Percentiles rank a stretch among this genome's conserved stretches.
Evolutionary conservation across 1,140 invertebrate genomes (phyloP).

Genomic region (Cheumatopsyche charites): DNA sequence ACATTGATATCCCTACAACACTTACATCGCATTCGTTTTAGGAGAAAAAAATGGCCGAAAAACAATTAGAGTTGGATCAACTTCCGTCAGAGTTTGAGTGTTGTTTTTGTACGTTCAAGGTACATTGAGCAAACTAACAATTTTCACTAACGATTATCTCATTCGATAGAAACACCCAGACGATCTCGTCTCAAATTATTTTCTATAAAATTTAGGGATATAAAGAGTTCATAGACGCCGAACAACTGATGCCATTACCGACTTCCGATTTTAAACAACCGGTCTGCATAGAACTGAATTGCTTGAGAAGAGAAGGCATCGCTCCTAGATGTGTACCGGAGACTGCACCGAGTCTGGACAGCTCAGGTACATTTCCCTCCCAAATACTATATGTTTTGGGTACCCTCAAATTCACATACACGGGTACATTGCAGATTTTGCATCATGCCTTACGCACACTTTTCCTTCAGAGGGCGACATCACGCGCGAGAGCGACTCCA

Average conservation of each 20-base stretch:
- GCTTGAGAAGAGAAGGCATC: slow-evolving; percentile 62
- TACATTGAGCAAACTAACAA: slow-evolving; percentile 57
- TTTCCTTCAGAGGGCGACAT: slow-evolving; percentile 85
- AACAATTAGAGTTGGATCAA: slow-evolving; percentile 64
- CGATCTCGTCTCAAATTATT: not conserved
- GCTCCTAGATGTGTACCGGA: slow-evolving; percentile 58
- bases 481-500: slow-evolving; percentile 74
- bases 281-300: slow-evolving; percentile 80
- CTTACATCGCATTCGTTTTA: slow-evolving; percentile 51
- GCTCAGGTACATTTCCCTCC: slow-evolving; percentile 54
- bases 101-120: slow-evolving; percentile 95
- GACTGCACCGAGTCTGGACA: slow-evolving; percentile 61
- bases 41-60: slow-evolving; percentile 68
- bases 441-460: slow-evolving; percentile 94
- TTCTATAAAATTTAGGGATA: slow-evolving; percentile 67
- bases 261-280: slow-evolving; percentile 80
- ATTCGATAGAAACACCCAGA: not conserved
- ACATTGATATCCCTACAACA: not conserved
- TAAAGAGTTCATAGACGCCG: slow-evolving; percentile 86
- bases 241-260: slow-evolving; percentile 81
- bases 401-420: slow-evolving; percentile 51
- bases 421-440: slow-evolving; percentile 76
- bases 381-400: slow-evolving; percentile 24
- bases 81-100: slow-evolving; percentile 92
- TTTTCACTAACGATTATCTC: not conserved